phyloP scores from a whole-genome alignment of 2,888 invertebrate species.

The Lochmaea capreae region DNA sequence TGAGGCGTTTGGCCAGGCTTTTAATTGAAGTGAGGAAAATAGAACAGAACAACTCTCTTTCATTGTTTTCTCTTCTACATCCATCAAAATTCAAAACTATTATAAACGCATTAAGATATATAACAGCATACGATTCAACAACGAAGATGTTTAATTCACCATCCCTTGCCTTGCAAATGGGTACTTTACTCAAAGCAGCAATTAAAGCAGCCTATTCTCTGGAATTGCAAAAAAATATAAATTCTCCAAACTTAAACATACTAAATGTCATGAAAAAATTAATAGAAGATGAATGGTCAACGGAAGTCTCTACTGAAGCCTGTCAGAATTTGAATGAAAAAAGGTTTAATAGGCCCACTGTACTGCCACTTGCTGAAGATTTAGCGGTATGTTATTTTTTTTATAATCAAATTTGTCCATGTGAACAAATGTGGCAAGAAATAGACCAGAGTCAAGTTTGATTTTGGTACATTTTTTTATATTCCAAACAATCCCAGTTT shows the following conservation, averaged over 20 bases:
- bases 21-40: neutral
- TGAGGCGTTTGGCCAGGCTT: no score
- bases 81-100: conserved; percentile 18
- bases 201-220: conserved; percentile 31
- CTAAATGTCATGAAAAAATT: conserved; percentile 12
- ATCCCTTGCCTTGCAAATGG: conserved; percentile 40
- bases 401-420: no score
- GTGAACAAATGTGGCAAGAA: no score
- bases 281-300: conserved; percentile 21
- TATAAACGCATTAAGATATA: conserved; percentile 9
- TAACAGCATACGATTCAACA: conserved; percentile 19
- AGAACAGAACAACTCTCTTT: no score
- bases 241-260: neutral
- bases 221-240: conserved; percentile 24
- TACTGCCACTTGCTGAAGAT: conserved; percentile 39
- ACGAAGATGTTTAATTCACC: conserved; percentile 28
- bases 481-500: no score
- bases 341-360: conserved; percentile 41
- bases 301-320: conserved; percentile 23
- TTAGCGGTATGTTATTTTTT: no score
- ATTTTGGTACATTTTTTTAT: no score
- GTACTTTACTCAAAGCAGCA: conserved; percentile 17
- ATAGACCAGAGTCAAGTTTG: conserved; percentile 20
- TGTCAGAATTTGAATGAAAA: conserved; percentile 39
- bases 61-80: no score